Conservation (phyloP, 2,113 vertebrate species). For the Brachirus orientalis region DNA sequence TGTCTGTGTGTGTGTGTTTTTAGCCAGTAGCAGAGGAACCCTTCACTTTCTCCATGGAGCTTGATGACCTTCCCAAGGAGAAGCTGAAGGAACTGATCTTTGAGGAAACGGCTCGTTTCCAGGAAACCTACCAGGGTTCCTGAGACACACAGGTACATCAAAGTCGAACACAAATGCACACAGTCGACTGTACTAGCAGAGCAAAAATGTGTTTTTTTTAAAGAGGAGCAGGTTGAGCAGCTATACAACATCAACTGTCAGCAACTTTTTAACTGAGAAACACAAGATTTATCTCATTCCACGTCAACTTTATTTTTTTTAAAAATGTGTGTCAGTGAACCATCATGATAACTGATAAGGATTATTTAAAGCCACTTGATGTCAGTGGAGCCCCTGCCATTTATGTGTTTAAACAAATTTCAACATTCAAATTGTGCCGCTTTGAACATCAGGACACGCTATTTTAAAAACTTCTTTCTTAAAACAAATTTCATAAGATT, state of each 20-base stretch:
- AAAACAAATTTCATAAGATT: too few relatives aligned
- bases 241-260: not conserved
- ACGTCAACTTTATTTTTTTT: not conserved
- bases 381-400: constrained; percentile 37
- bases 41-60: constrained; percentile 90
- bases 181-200: not conserved
- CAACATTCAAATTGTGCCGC: not conserved
- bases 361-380: constrained; percentile 47
- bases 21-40: constrained; percentile 91
- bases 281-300: not conserved
- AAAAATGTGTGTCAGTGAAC: not conserved
- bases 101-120: constrained; percentile 89
- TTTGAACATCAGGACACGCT: not conserved
- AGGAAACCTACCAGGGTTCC: constrained; percentile 82
- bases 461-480: too few relatives aligned
- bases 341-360: not conserved
- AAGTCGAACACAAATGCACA: not conserved
- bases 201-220: too few relatives aligned
- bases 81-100: constrained; percentile 91
- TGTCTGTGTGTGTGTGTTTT: constrained; percentile 17
- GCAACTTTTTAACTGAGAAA: too few relatives aligned
- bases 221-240: too few relatives aligned
- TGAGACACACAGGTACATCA: constrained; percentile 72
- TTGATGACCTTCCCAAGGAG: constrained; percentile 91
- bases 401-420: not conserved